Conservation (phyloP, 2,797 vertebrate species). For the Apodemus agrarius region DNA sequence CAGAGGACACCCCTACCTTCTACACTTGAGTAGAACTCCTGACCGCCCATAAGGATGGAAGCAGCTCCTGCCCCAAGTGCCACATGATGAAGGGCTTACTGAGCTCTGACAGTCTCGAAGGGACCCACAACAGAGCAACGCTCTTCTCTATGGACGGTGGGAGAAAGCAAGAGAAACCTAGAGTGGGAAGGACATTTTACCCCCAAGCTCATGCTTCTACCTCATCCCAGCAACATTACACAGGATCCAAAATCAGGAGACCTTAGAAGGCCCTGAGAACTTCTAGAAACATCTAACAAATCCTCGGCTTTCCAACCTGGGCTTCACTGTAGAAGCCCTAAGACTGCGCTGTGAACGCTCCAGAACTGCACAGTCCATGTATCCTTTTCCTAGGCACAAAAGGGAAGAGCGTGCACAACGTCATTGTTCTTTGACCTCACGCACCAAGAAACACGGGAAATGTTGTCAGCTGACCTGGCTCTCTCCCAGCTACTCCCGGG, state of each 20-base stretch:
- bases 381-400: neutral
- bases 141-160: neutral
- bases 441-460: conserved; percentile 34
- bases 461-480: neutral
- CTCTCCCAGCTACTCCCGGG: conserved; percentile 25
- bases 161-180: neutral
- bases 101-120: neutral
- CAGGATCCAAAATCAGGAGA: neutral
- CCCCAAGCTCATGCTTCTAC: accelerated
- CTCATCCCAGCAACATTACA: neutral
- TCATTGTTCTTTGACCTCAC: conserved; percentile 52
- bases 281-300: neutral
- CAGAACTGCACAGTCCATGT: neutral
- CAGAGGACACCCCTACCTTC: neutral
- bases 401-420: neutral
- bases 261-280: neutral
- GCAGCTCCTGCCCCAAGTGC: conserved; percentile 4
- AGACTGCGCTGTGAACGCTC: neutral
- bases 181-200: neutral
- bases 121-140: neutral
- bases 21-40: conserved; percentile 11
- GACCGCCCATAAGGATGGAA: neutral
- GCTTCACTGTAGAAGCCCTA: neutral
- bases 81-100: neutral
- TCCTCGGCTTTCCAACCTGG: neutral